These are phyloP conservation scores for Rhombomys opimus DNA, from an alignment of 2,113 vertebrate species.

Conservation along the genomic window DNA sequence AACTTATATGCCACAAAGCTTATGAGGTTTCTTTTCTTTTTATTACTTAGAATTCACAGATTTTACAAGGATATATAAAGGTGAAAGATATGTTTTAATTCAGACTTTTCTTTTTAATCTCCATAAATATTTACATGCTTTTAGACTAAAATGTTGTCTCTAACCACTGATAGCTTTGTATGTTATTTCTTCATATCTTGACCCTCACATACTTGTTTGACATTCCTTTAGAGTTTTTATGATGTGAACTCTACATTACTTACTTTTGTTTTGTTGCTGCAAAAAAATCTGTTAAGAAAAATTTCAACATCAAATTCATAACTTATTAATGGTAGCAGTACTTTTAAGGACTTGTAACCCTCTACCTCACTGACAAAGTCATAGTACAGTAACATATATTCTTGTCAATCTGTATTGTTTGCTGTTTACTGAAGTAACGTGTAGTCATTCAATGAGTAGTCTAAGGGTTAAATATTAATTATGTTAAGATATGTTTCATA, in stretches of 20 bases:
- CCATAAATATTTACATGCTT: background rate
- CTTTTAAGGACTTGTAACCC: background rate
- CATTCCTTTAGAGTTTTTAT: background rate
- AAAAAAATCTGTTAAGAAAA: background rate
- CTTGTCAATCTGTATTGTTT: background rate
- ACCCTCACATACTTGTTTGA: background rate
- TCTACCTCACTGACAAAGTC: background rate
- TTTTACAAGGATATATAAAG: background rate
- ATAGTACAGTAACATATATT: background rate
- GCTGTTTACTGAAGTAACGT: background rate
- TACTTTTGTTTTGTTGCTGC: background rate
- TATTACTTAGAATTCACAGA: conserved; percentile 41
- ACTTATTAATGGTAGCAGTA: background rate
- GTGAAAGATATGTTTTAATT: background rate
- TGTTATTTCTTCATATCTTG: background rate
- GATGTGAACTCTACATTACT: background rate
- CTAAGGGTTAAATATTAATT: background rate
- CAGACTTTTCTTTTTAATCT: background rate
- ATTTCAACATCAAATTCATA: background rate
- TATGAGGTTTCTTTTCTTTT: conserved; percentile 10
- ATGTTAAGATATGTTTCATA: background rate
- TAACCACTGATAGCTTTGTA: background rate
- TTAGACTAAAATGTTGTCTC: background rate
- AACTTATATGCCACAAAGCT: conserved; percentile 11
- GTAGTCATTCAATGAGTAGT: background rate